Conservation (phyloP, 2,888 invertebrate species). For the Eudasyphora cyanicolor region DNA sequence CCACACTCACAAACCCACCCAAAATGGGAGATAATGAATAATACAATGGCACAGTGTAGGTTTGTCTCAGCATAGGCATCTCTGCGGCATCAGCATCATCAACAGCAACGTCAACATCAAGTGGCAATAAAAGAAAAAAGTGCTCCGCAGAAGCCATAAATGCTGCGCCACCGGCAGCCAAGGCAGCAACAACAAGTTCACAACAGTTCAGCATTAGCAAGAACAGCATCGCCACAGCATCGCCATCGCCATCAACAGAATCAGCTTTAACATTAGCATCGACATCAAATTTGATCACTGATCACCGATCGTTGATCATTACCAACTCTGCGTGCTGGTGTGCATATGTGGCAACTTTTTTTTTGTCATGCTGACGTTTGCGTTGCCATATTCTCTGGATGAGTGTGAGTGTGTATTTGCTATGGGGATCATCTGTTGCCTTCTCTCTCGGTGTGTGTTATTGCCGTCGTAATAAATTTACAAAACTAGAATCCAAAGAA, state of each 20-base stretch:
- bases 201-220: background rate
- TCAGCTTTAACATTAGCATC: background rate
- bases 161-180: background rate
- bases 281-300: background rate
- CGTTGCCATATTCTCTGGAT: too few relatives aligned
- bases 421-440: too few relatives aligned
- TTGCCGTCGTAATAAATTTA: too few relatives aligned
- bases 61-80: background rate
- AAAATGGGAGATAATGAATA: background rate
- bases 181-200: constrained; percentile 31
- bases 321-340: background rate
- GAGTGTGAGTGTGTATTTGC: too few relatives aligned
- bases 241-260: constrained; percentile 7
- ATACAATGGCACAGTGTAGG: constrained; percentile 15
- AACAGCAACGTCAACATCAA: constrained; percentile 12
- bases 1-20: background rate
- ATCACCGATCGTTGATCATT: constrained; percentile 16
- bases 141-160: constrained; percentile 3
- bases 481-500: too few relatives aligned
- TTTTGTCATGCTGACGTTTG: too few relatives aligned
- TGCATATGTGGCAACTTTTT: constrained; percentile 46
- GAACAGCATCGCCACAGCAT: background rate
- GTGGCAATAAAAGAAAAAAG: constrained; percentile 52
- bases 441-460: too few relatives aligned
- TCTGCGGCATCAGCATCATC: background rate